Evolutionary conservation across 2,113 vertebrate species (phyloP).

Genomic region (Condylura cristata): DNA sequence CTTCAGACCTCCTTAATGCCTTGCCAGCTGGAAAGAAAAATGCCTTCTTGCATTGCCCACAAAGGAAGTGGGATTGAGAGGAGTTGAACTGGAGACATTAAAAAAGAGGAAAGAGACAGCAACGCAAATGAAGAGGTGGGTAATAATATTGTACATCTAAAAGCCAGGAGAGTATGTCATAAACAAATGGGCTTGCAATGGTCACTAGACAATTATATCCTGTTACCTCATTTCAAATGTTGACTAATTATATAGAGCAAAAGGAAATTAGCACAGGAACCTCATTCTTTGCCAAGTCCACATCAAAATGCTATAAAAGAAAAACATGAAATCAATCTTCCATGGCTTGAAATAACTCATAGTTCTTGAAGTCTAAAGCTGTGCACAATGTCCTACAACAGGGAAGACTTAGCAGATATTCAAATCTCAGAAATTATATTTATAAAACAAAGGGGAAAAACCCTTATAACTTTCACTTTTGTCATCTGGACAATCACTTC

Average conservation of each 20-base stretch:
- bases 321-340: slow-evolving; percentile 59
- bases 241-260: slow-evolving; percentile 64
- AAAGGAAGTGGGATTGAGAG: slow-evolving; percentile 74
- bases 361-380: slow-evolving; percentile 56
- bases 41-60: slow-evolving; percentile 77
- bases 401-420: neutral
- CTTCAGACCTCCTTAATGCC: slow-evolving; percentile 85
- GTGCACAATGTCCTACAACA: slow-evolving; percentile 36
- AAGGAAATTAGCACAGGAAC: slow-evolving; percentile 71
- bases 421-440: neutral
- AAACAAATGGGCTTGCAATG: slow-evolving; percentile 70
- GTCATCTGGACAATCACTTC: neutral
- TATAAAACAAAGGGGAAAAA: neutral
- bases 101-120: slow-evolving; percentile 74
- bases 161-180: slow-evolving; percentile 54
- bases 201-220: slow-evolving; percentile 76
- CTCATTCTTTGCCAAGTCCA: slow-evolving; percentile 61
- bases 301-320: slow-evolving; percentile 72
- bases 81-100: slow-evolving; percentile 68
- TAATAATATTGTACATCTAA: slow-evolving; percentile 64
- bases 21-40: slow-evolving; percentile 86
- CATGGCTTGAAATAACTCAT: slow-evolving; percentile 40
- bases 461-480: neutral
- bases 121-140: slow-evolving; percentile 60
- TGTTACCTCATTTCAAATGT: slow-evolving; percentile 79